phyloP scores from a whole-genome alignment of 1,140 invertebrate genomes.

The Aradophagus sp. region DNA sequence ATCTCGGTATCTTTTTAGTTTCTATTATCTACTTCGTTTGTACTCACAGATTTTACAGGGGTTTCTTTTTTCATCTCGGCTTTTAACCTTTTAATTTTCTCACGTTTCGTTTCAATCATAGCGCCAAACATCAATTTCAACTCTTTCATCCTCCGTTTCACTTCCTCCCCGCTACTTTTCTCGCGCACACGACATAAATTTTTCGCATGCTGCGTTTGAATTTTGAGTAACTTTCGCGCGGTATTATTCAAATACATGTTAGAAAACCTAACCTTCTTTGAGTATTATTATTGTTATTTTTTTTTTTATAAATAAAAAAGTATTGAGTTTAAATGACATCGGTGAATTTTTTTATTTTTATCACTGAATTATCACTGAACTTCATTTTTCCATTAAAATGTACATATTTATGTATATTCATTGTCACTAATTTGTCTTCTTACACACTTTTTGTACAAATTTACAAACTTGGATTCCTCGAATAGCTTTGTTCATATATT shows the following conservation, averaged over 20 bases:
- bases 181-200: neutral
- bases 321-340: no score
- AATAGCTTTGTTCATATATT: no score
- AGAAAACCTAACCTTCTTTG: constrained; percentile 39
- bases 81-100: constrained; percentile 51
- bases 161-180: constrained; percentile 1
- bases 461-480: no score
- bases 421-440: no score
- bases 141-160: constrained; percentile 54
- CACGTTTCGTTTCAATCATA: constrained; percentile 55
- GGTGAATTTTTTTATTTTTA: no score
- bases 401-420: no score
- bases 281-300: no score
- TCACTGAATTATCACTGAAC: no score
- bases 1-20: no score
- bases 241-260: constrained; percentile 12
- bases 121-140: constrained; percentile 59
- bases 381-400: no score
- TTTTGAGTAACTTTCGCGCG: constrained; percentile 32
- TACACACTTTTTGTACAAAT: no score
- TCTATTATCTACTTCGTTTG: neutral
- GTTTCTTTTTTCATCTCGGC: constrained; percentile 29
- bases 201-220: constrained; percentile 6
- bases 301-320: no score
- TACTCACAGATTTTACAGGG: constrained; percentile 3